phyloP scores from a whole-genome alignment of 2,113 vertebrate species.

The Heptranchias perlo region DNA sequence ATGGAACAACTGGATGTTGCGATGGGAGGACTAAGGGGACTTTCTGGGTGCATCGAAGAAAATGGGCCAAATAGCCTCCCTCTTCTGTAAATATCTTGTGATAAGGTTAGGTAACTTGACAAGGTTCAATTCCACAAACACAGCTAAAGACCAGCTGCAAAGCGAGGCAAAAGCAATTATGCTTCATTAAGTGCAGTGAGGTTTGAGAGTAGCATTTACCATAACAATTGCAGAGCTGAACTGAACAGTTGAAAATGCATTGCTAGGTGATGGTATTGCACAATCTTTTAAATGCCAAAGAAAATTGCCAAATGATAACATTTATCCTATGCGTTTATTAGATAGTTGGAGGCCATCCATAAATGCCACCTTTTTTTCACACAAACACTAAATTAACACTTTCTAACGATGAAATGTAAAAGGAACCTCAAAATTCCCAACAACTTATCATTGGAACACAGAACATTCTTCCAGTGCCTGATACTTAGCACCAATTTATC shows the following conservation, averaged over 20 bases:
- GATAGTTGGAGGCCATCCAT: not conserved
- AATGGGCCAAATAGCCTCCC: no score
- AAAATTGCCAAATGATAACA: not conserved
- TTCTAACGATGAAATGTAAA: not conserved
- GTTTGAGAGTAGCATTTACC: not conserved
- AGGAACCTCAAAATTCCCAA: not conserved
- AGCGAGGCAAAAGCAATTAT: not conserved
- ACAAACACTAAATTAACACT: not conserved
- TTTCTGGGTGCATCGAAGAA: no score
- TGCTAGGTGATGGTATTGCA: not conserved
- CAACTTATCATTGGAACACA: not conserved
- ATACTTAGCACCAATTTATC: not conserved
- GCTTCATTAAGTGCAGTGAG: not conserved
- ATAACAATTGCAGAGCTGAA: not conserved
- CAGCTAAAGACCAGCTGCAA: not conserved
- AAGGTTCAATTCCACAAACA: not conserved
- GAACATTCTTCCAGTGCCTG: not conserved
- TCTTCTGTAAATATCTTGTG: no score
- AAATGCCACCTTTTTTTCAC: not conserved
- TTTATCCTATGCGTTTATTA: not conserved
- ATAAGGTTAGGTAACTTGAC: not conserved
- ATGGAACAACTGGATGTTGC: no score
- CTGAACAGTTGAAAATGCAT: not conserved
- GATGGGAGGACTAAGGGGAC: not conserved
- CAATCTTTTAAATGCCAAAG: not conserved